Base-by-base conservation (phyloP, 2,888 invertebrate species). In the Homarus gammarus region DNA sequence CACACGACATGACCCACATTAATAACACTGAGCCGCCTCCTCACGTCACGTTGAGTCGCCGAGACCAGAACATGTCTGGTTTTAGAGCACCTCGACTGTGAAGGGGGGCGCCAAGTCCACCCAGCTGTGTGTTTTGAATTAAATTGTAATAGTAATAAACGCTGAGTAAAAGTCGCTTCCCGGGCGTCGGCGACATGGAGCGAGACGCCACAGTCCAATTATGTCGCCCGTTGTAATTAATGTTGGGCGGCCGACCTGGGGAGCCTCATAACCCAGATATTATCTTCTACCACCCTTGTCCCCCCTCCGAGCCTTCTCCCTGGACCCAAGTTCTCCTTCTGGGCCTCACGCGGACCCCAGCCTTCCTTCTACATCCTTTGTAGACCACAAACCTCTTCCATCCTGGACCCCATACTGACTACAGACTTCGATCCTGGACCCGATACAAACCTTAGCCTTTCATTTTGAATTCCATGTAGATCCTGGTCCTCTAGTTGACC, bases 251-350 rank as follows among this genome's bases (percentile, higher is more conserved):
- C 36, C 36, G 61, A 79, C 56, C 61, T 79, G 79, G 56, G 79
- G 38, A 79, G 79, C 61, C 61, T 79, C 79, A 79, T 79, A 79
- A 79, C 61, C 5, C 38, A 79, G 79, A 79, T 79, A 61, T 61
- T 78, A 78, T 36, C 61, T 78, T 79, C 49, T 22, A 33, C 10
- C 33, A 56, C 79, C 22, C n/a, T 22, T 61, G 22, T 61, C 15
- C 31, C 38, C 56, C 36, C 22, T 61, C 33, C 61, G 3, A 56
- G 56, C 36, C 61, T 61, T 3, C 15, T 31, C 27, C 18, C 36
- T 15, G n/a, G 10, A 49, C 78, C 31, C 36, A 6, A n/a, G 8
- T 49, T n/a, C 36, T 49, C 49, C 51, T 12, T 31, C 51, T 33
- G 2, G 38, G 33, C 51, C 51, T 51, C 49, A 12, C 0, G 12